Percentiles rank a stretch among this genome's conserved stretches.
These are phyloP conservation scores for Eulemur mongoz DNA, from an alignment of 2,797 vertebrate genomes.

Conservation along the genomic window DNA sequence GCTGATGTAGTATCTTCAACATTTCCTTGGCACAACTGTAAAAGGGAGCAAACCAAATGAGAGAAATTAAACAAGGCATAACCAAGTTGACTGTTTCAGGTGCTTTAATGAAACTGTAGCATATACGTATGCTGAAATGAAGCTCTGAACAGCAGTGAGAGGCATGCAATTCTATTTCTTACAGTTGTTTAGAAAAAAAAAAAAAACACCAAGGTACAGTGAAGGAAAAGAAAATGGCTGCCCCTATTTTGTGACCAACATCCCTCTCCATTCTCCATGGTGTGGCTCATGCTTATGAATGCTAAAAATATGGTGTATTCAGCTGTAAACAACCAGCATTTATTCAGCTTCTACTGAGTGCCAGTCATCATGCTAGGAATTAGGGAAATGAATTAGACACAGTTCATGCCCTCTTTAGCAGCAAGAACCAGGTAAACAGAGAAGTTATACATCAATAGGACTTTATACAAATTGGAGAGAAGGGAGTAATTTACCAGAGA, in stretches of 20 bases:
- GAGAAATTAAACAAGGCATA: constrained; percentile 75
- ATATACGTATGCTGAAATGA: not conserved
- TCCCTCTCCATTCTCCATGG: not conserved
- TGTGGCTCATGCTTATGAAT: constrained; percentile 7
- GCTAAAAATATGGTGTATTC: not conserved
- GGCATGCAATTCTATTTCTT: not conserved
- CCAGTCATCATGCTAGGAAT: not conserved
- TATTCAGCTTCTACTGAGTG: not conserved
- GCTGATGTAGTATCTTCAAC: constrained; percentile 22
- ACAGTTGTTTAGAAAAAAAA: constrained; percentile 1
- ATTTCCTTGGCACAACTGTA: constrained; percentile 7
- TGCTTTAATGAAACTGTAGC: constrained; percentile 43
- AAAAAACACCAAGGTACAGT: not conserved
- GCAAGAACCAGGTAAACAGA: constrained; percentile 7
- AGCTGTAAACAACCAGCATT: not conserved
- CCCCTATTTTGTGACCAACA: not conserved
- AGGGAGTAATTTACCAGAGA: not conserved
- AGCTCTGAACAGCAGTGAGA: not conserved
- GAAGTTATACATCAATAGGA: not conserved
- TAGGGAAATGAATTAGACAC: not conserved
- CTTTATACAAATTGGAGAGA: not conserved
- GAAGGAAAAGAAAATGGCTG: not conserved
- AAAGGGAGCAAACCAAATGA: constrained; percentile 59
- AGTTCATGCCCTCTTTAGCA: not conserved
- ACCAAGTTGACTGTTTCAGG: constrained; percentile 17